Conservation (phyloP, 2,888 invertebrate species). For the Hydrotaea diabolus region DNA sequence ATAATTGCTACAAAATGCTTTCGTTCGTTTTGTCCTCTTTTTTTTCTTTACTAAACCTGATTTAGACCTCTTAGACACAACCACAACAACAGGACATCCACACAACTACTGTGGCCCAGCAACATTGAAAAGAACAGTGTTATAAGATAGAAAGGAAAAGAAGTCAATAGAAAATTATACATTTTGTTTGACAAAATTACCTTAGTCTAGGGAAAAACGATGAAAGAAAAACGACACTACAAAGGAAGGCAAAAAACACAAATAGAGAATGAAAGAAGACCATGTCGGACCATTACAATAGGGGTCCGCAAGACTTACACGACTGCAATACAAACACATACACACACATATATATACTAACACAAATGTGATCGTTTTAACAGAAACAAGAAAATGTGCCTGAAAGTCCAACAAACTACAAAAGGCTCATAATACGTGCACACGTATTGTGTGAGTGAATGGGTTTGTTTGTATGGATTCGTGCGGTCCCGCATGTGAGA, state of each 20-base stretch:
- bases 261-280: constrained; percentile 2
- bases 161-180: constrained; percentile 55
- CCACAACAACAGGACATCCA: background rate
- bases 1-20: constrained; percentile 60
- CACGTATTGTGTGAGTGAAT: background rate
- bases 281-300: constrained; percentile 26
- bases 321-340: constrained; percentile 1
- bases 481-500: constrained; percentile 20
- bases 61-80: constrained; percentile 37
- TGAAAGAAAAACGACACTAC: background rate
- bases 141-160: background rate
- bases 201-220: constrained; percentile 40
- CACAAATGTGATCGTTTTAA: constrained; percentile 35
- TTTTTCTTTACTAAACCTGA: constrained; percentile 37
- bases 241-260: constrained; percentile 21
- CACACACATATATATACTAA: background rate
- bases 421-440: constrained; percentile 43
- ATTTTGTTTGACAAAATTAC: constrained; percentile 56
- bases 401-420: constrained; percentile 37
- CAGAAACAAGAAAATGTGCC: background rate
- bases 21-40: constrained; percentile 22
- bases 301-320: constrained; percentile 14
- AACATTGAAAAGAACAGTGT: background rate
- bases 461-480: background rate
- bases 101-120: background rate